phyloP scores from a whole-genome alignment of 53 echinoderm and acorn worm genomes.

The Echinarachnius parma region DNA sequence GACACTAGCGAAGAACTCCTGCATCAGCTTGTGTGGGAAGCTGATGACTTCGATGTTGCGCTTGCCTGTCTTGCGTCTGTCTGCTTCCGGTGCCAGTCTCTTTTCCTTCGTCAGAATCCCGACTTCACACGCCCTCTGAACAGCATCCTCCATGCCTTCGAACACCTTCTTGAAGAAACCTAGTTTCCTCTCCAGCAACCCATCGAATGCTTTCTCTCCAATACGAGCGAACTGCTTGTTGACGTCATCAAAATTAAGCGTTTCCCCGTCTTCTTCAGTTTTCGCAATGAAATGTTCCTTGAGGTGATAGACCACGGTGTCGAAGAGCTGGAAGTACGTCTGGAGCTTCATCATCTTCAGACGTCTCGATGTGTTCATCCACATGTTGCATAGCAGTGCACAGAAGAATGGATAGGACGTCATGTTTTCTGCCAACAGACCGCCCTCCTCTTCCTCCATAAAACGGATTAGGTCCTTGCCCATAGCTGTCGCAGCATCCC shows the following conservation, averaged over 20 bases:
- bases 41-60: constrained; percentile 8
- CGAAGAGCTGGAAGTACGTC: constrained; percentile 7
- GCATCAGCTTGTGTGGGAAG: constrained; percentile 19
- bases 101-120: constrained; percentile 7
- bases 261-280: not conserved
- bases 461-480: not conserved
- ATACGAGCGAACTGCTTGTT: constrained; percentile 2
- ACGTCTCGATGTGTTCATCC: constrained; percentile 7
- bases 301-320: constrained; percentile 6
- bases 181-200: not conserved
- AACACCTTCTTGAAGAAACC: not conserved
- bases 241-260: not conserved
- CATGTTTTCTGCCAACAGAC: constrained; percentile 4
- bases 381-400: constrained; percentile 9
- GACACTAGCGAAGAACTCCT: constrained; percentile 17
- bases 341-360: not conserved
- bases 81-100: not conserved
- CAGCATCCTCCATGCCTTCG: not conserved
- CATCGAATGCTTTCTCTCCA: not conserved
- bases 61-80: constrained; percentile 8
- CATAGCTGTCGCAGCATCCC: not conserved
- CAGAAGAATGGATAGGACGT: not conserved
- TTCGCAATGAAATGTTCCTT: constrained; percentile 7
- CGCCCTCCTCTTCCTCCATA: not conserved
- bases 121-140: not conserved